phyloP scores from a whole-genome alignment of 2,113 vertebrate species.

The Erpornis zantholeuca region DNA sequence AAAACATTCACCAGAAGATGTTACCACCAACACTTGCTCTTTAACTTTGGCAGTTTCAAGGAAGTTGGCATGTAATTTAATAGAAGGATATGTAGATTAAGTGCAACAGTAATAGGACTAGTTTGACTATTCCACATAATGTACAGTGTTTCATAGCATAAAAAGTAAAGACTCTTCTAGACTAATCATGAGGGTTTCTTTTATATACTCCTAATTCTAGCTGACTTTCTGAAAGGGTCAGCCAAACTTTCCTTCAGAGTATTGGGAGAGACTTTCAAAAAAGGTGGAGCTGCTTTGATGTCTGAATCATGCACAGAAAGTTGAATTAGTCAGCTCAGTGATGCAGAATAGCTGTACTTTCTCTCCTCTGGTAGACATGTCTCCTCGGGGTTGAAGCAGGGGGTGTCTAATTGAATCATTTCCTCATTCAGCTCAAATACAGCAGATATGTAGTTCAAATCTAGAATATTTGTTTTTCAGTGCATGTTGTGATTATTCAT shows the following conservation, averaged over 20 bases:
- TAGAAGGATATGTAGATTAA: neutral
- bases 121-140: neutral
- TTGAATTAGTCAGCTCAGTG: slow-evolving; percentile 24
- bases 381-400: neutral
- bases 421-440: neutral
- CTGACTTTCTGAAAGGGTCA: neutral
- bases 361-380: neutral
- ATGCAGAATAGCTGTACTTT: neutral
- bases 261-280: neutral
- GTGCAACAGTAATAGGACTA: neutral
- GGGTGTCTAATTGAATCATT: neutral
- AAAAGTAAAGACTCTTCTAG: neutral
- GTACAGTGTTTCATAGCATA: neutral
- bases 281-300: neutral
- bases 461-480: neutral
- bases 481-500: neutral
- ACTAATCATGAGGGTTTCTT: neutral
- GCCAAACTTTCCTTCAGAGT: neutral
- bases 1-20: neutral
- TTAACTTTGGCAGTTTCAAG: neutral
- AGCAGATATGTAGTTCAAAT: neutral
- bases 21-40: neutral
- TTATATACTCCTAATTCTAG: neutral
- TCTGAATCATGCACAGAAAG: neutral
- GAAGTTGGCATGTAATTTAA: neutral